phyloP scores from a whole-genome alignment of 1,140 invertebrate genomes.

The Drosophila pachea region DNA sequence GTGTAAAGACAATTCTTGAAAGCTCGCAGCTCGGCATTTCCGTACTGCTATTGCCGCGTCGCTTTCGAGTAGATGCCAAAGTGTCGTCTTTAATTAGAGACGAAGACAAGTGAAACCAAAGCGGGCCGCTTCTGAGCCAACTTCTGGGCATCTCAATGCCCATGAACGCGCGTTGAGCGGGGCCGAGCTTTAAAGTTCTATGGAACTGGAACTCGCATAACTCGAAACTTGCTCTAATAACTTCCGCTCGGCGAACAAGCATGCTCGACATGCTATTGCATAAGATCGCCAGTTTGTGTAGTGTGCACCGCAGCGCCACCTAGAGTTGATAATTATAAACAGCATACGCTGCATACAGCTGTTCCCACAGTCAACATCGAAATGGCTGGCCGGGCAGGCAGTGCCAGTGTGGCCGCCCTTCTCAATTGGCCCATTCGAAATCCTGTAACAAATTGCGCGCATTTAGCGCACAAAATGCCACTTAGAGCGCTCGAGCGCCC shows the following conservation, averaged over 20 bases:
- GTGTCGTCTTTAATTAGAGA: slow-evolving; percentile 76
- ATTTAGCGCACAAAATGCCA: slow-evolving; percentile 71
- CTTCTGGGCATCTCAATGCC: slow-evolving; percentile 34
- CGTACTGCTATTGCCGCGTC: slow-evolving; percentile 41
- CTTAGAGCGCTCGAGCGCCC: slow-evolving; percentile 12
- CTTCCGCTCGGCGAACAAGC: slow-evolving; percentile 51
- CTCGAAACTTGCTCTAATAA: slow-evolving; percentile 62
- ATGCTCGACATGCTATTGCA: slow-evolving; percentile 38
- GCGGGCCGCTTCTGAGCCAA: slow-evolving; percentile 22
- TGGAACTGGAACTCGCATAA: slow-evolving; percentile 59
- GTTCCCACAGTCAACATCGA: slow-evolving; percentile 54
- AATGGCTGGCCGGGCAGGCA: no score
- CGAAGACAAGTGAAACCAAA: slow-evolving; percentile 56
- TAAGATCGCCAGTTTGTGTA: slow-evolving; percentile 4
- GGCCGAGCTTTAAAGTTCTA: slow-evolving; percentile 54
- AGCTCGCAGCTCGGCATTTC: slow-evolving; percentile 52
- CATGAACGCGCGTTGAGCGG: slow-evolving; percentile 19
- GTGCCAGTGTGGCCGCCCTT: background rate
- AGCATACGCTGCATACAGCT: slow-evolving; percentile 17
- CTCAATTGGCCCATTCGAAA: slow-evolving; percentile 29
- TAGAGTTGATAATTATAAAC: slow-evolving; percentile 66
- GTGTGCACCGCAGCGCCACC: slow-evolving; percentile 52
- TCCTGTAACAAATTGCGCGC: slow-evolving; percentile 70
- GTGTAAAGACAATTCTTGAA: slow-evolving; percentile 31
- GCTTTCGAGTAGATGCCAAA: slow-evolving; percentile 63